phyloP scores from a whole-genome alignment of 2,888 invertebrate species.

The Chymomyza caudatula region DNA sequence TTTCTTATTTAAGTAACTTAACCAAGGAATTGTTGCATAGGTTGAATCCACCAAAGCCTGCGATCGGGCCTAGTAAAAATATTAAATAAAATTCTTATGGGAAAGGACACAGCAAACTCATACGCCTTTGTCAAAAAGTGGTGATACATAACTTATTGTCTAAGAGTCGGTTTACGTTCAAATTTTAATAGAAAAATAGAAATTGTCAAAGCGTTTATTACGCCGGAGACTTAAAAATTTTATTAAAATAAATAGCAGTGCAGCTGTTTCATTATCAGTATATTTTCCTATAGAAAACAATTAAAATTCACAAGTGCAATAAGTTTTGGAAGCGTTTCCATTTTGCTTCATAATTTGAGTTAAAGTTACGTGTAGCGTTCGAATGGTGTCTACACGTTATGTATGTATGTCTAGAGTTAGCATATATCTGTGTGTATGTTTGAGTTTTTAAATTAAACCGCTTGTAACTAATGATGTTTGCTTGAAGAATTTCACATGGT shows the following conservation, averaged over 20 bases:
- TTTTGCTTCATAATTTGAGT: constrained; percentile 8
- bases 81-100: no score
- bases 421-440: constrained; percentile 1
- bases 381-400: background rate
- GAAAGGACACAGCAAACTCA: no score
- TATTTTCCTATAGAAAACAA: constrained; percentile 25
- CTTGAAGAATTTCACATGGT: constrained; percentile 24
- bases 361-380: background rate
- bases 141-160: no score
- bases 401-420: background rate
- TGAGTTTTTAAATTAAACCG: constrained; percentile 15
- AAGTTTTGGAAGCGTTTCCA: constrained; percentile 38
- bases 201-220: no score
- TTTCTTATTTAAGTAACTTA: no score
- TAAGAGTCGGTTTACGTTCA: no score
- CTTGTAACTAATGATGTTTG: constrained; percentile 40
- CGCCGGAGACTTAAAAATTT: no score
- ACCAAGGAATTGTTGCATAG: no score
- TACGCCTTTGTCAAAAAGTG: no score
- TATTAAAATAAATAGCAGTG: constrained; percentile 7
- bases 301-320: constrained; percentile 36
- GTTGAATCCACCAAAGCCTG: no score
- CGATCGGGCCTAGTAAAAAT: no score
- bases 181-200: no score
- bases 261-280: constrained; percentile 10